Evolutionary conservation across 2,888 invertebrate genomes (phyloP), one percentile per base, ranked within the genome.

Genomic region (Drosophila neutralis): DNA sequence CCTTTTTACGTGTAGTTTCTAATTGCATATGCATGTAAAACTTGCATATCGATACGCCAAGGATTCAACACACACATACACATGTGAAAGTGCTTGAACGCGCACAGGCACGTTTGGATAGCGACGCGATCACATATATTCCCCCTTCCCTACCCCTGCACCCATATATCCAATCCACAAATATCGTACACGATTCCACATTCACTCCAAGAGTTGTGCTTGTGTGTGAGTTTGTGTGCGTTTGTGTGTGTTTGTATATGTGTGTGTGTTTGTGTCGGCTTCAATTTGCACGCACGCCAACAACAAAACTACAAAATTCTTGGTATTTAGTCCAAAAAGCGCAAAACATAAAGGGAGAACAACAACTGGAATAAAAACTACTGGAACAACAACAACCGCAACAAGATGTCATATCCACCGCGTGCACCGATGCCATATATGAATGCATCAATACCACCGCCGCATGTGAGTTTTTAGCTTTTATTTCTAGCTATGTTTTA

Each of bases 361-460:
- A 38, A 38, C 4, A 33, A 33, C 33, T 38, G 40, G n/a, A 40
- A 40, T n/a, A n/a, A n/a, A 18, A 40, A n/a, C n/a, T 8, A 33
- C 33, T 38, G 40, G 18, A 81, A 49, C 63, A 74, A 53, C 58
- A 53, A 24, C 53, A 53, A 24, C 54, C 29, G n/a, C 29, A 56
- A 13, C 56, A 83, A 72, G 40, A 98, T 98, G 98, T 98, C 98
- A 80, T 98, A 96, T 93, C 98, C 98, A 93, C 98, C 98, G 78
- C 97, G 97, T 89, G 95, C 95, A 74, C 96, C 96, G 51, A 95
- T 97, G 94, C 96, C 96, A 59, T 96, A 95, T 58, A 95, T 96
- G 93, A 95, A 96, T 80, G 95, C 96, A 57, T 95, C 95, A 45
- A 95, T 97, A 88, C 95, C 97, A 87, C 95, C 95, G 71, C 94